phyloP scores from a whole-genome alignment of 2,888 invertebrate species.

The Meiosimyza platycephala region DNA sequence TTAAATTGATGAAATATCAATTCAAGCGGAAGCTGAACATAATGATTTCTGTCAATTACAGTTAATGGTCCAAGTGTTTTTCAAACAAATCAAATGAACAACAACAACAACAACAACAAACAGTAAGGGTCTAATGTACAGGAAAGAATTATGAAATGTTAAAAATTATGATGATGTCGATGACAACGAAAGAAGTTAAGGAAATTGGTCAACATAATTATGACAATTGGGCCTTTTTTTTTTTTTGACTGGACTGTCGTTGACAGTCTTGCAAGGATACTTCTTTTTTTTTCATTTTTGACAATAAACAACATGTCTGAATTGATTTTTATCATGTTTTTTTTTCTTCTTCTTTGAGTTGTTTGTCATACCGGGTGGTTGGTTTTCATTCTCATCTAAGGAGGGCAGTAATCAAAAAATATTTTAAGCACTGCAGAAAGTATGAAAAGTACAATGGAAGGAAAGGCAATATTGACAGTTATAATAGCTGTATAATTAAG shows the following conservation, averaged over 20 bases:
- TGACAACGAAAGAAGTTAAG: conserved; percentile 6
- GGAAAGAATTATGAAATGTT: conserved; percentile 9
- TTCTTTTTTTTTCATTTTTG: too few relatives aligned
- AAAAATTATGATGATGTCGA: conserved; percentile 12
- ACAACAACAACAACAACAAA: conserved; percentile 25
- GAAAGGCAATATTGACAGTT: background rate
- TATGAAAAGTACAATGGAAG: background rate
- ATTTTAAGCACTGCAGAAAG: background rate
- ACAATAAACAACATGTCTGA: conserved; percentile 32
- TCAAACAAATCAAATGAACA: conserved; percentile 17
- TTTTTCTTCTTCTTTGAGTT: conserved; percentile 6
- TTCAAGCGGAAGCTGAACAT: conserved; percentile 41
- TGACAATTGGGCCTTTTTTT: conserved; percentile 26
- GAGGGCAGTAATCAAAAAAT: background rate
- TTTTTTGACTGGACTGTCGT: conserved; percentile 1
- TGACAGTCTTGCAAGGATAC: conserved; percentile 1
- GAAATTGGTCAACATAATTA: conserved; percentile 21
- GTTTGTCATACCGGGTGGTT: background rate
- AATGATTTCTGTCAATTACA: conserved; percentile 44
- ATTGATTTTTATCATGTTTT: conserved; percentile 29
- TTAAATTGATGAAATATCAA: conserved; percentile 27
- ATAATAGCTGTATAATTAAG: conserved; percentile 16
- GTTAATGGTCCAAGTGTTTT: conserved; percentile 35
- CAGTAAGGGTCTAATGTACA: background rate
- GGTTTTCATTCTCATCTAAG: background rate